Percentiles rank a stretch among this genome's conserved stretches.
These are phyloP conservation scores for Siderastrea siderea DNA, from an alignment of 92 coral and sea anemone species.

Conservation along the genomic window DNA sequence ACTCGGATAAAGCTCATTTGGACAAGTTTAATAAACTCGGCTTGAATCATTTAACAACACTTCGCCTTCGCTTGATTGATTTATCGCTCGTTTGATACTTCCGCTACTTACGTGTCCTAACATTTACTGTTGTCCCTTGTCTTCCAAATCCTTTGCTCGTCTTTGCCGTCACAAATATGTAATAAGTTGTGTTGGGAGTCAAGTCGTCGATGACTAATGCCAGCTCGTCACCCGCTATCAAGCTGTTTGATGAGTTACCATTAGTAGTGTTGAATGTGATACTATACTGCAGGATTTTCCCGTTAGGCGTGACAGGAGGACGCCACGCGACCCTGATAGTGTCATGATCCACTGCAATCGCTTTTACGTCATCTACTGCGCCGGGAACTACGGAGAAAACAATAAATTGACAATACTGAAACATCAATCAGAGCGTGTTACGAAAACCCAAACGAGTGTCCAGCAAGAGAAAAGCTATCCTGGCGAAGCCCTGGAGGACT, in stretches of 20 bases:
- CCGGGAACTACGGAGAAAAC: conserved; percentile 77
- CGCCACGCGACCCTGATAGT: conserved; percentile 75
- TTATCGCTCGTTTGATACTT: not conserved
- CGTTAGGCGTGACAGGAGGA: conserved; percentile 78
- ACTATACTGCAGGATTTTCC: conserved; percentile 69
- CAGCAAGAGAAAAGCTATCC: no score
- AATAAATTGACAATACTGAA: not conserved
- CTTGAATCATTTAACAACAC: no score
- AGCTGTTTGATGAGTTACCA: conserved; percentile 31
- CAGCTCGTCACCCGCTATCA: conserved; percentile 44
- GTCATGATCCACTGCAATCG: conserved; percentile 33
- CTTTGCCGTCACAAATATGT: conserved; percentile 86
- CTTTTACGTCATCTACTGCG: conserved; percentile 52
- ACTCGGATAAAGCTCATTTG: no score
- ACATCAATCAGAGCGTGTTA: not conserved
- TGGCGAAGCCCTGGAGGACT: no score
- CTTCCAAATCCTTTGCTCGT: conserved; percentile 87
- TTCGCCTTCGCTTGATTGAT: not conserved
- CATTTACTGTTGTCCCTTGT: conserved; percentile 8
- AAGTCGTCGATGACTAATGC: conserved; percentile 50
- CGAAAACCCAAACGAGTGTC: no score
- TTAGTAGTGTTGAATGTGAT: conserved; percentile 69
- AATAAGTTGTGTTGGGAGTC: conserved; percentile 85
- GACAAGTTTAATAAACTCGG: not conserved
- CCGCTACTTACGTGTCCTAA: conserved; percentile 14